Conservation (phyloP, 2,113 vertebrate species). For the Grammomys surdaster region DNA sequence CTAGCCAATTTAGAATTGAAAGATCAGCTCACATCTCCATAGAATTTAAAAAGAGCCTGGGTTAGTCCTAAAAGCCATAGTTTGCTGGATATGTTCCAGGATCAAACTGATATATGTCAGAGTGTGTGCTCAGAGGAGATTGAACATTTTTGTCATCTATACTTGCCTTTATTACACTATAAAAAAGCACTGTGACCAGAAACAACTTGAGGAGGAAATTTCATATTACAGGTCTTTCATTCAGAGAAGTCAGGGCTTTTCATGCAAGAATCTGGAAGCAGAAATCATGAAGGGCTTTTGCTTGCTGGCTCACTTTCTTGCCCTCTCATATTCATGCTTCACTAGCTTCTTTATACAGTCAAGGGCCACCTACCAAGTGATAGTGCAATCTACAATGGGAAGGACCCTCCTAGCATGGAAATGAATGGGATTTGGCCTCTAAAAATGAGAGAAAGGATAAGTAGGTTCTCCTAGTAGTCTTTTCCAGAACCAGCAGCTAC, state of each 20-base stretch:
- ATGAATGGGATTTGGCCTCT: neutral
- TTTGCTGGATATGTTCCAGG: slow-evolving; percentile 55
- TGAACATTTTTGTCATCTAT: slow-evolving; percentile 12
- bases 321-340: neutral
- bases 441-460: neutral
- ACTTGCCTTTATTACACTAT: neutral
- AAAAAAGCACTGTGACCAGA: neutral
- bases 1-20: slow-evolving; percentile 69
- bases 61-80: slow-evolving; percentile 48
- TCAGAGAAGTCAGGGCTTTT: neutral
- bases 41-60: slow-evolving; percentile 48
- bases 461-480: neutral
- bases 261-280: neutral
- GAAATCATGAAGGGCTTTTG: neutral
- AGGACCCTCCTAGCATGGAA: neutral
- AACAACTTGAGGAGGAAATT: neutral
- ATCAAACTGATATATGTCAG: neutral
- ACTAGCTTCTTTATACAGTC: neutral
- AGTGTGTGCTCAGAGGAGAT: slow-evolving; percentile 48
- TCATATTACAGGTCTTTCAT: neutral
- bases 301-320: neutral
- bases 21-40: slow-evolving; percentile 60
- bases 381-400: no score
- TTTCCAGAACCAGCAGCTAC: neutral
- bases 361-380: no score